Evolutionary conservation across 2,113 vertebrate species (phyloP), one percentile per base, ranked within the genome.

Genomic region (Rhea pennata): DNA sequence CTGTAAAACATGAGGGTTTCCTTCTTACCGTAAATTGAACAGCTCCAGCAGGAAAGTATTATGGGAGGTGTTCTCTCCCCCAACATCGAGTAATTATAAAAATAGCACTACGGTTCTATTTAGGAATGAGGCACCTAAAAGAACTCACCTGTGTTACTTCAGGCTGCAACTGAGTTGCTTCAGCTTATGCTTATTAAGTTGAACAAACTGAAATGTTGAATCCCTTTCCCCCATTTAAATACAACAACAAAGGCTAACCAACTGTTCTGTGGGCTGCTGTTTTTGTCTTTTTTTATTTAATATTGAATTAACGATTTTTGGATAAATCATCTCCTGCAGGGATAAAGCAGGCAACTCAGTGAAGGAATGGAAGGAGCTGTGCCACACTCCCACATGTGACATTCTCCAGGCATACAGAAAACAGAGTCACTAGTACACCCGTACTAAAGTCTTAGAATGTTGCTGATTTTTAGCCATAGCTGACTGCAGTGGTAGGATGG

Each of bases 391-490:
- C 10, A 19, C 8, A 6, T 5, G 29, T 8, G 50, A 27, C 1
- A 13, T 36, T 87, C 42, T 5, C 8, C 19, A 9, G 1, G 10
- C 2, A 22, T 9, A 6, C 3, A 0, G 3, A 66, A 15, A 4
- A 20, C 39, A 36, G 31, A 36, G 31, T 1, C 65, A 24, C 31
- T 54, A 61, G 44, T 50, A 84, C 51, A 58, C 4, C 50, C 26
- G 59, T 10, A 56, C 9, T 0, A 9, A 59, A 82, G 46, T 26
- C 20, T 19, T 13, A 27, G 33, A 76, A 77, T n/a, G 31, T 24
- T 26, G 64, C 39, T 59, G 14, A 12, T 33, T 62, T 62, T 75
- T 26, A 83, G 39, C 11, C 44, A 4, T 1, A 39, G 56, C 61
- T 58, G 50, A 40, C 33, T 31, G 42, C 12, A 51, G 86, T 36